Evolutionary conservation across 2,888 invertebrate genomes (phyloP).

Genomic region (Pocota personata): DNA sequence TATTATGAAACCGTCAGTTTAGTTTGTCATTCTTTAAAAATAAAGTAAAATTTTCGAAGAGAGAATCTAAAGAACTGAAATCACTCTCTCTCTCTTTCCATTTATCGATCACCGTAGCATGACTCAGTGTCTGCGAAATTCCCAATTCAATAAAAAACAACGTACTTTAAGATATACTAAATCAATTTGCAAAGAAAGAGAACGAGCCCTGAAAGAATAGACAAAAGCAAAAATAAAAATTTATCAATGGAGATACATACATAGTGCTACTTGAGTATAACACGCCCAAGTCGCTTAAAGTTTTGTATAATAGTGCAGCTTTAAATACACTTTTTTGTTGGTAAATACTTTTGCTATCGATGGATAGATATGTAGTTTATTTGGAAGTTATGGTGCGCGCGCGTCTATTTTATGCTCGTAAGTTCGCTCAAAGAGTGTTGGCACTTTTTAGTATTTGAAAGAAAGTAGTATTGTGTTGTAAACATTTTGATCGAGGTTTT

Average conservation of each 20-base stretch:
- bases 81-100: not conserved
- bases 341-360: not conserved
- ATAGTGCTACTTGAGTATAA: not conserved
- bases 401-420: not conserved
- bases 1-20: constrained; percentile 18
- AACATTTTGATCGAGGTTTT: too few species aligned
- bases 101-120: constrained; percentile 4
- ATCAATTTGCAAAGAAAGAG: constrained; percentile 11
- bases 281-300: constrained; percentile 35
- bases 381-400: constrained; percentile 10
- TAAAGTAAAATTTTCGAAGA: constrained; percentile 34
- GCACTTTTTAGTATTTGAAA: constrained; percentile 4
- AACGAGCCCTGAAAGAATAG: not conserved
- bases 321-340: not conserved
- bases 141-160: constrained; percentile 1
- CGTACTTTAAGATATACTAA: not conserved
- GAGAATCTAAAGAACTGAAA: constrained; percentile 12
- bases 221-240: not conserved
- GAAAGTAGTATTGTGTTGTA: too few species aligned
- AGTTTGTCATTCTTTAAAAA: constrained; percentile 55
- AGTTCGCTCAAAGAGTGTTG: constrained; percentile 11
- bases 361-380: constrained; percentile 22
- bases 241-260: constrained; percentile 6
- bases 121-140: constrained; percentile 55
- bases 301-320: constrained; percentile 13